A percentile compares a stretch with the other conserved stretches of the same genome.
Evolutionary conservation across 2,888 invertebrate genomes (phyloP).

Genomic region (Leptopterna dolabrata): DNA sequence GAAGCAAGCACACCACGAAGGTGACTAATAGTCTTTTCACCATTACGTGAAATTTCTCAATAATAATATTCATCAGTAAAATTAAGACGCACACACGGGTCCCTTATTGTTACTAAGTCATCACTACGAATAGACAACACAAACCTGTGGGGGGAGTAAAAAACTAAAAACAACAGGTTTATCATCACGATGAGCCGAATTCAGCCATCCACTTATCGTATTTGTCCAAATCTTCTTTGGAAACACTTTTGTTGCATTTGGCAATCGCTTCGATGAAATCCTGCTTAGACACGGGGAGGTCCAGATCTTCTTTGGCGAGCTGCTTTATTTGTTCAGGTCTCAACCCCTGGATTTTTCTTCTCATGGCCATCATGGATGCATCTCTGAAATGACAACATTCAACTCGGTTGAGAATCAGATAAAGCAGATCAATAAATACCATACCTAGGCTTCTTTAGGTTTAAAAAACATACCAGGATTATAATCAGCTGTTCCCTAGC

Average conservation of each 20-base stretch:
- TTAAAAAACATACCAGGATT: no score
- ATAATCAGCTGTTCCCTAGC: no score
- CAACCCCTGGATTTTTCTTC: slow-evolving; percentile 91
- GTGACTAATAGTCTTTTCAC: not conserved
- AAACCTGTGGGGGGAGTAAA: not conserved
- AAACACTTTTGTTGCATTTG: slow-evolving; percentile 96
- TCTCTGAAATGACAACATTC: slow-evolving; percentile 73
- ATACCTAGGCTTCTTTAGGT: no score
- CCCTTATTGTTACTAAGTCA: not conserved
- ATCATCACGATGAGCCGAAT: slow-evolving; percentile 89
- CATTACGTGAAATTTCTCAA: no score
- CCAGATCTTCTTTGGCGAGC: slow-evolving; percentile 93
- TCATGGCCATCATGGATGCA: slow-evolving; percentile 99
- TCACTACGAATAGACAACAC: not conserved
- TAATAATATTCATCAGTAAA: not conserved
- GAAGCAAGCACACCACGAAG: not conserved
- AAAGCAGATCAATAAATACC: not conserved
- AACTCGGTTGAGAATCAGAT: no score
- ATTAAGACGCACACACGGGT: not conserved
- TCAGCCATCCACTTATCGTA: slow-evolving; percentile 98
- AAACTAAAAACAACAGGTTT: slow-evolving; percentile 20
- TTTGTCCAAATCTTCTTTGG: slow-evolving; percentile 91
- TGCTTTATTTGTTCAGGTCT: slow-evolving; percentile 94
- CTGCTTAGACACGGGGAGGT: slow-evolving; percentile 89
- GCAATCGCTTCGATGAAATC: slow-evolving; percentile 94